Percentiles rank a stretch among this genome's conserved stretches.
These are phyloP conservation scores for Archilochus colubris DNA, from an alignment of 2,113 vertebrate species.

Conservation along the genomic window DNA sequence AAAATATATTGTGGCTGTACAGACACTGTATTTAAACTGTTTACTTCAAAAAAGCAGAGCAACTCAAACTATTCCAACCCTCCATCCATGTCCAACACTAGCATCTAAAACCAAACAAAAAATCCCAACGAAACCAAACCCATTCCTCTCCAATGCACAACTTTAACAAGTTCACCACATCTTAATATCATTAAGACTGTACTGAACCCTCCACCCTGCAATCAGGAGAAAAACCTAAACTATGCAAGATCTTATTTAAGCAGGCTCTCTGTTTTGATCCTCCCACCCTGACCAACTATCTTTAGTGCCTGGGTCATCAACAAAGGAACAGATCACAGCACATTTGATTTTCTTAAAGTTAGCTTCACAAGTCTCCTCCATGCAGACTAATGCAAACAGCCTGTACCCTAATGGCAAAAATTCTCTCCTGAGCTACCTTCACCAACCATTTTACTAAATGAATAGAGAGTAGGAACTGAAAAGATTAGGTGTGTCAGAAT, in stretches of 20 bases:
- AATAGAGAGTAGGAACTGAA: background rate
- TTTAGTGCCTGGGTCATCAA: background rate
- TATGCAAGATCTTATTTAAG: background rate
- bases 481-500: background rate
- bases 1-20: background rate
- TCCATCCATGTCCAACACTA: background rate
- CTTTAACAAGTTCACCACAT: background rate
- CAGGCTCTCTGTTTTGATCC: background rate
- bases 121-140: background rate
- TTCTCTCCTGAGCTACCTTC: background rate
- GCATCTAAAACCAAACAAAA: background rate
- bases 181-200: background rate
- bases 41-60: background rate
- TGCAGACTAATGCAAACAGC: background rate
- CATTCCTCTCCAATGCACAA: background rate
- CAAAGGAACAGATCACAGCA: background rate
- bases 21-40: background rate
- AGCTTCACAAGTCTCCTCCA: background rate
- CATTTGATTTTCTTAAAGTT: background rate
- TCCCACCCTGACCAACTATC: background rate
- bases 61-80: background rate
- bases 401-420: background rate
- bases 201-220: background rate
- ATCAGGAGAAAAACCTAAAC: background rate
- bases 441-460: background rate